Base-by-base conservation (phyloP, 2,888 invertebrate species). In the Drosophila parthenogenetica region DNA sequence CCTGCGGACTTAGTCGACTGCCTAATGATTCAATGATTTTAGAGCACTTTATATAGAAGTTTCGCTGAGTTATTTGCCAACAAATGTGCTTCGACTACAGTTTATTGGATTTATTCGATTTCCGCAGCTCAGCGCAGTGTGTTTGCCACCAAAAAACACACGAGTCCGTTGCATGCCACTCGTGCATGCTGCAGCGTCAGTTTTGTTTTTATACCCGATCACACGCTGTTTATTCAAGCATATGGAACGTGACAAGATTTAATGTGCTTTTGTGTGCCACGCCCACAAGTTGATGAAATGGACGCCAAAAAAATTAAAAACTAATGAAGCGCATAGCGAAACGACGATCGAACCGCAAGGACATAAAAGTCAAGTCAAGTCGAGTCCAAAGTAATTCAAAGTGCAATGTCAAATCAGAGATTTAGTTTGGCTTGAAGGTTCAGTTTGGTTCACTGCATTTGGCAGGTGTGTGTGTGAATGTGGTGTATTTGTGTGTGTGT, bases 261-360 rank as follows among this genome's bases (percentile, higher is more conserved):
- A 68, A 55, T 72, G 57, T 11, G 39, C 25, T 29, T 37, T 54
- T 14, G 58, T 13, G 40, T 29, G 2, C 25, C 14, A 16, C 32
- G 14, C 29, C 43, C 42, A 1, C 17, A 5, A 2, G 10, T 32
- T 54, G 64, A 62, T 67, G 51, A 46, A 35, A 53, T 65, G 51
- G 63, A 35, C 19, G 22, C 54, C 43, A 53, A 67, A 65, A 57
- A 69, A 81, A 85, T 74, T 82, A 74, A 87, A 70, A 68, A 74
- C 88, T 83, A 83, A 83, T 85, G 86, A 83, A 79, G 83, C 82
- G 65, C 50, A 69, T 10, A 59, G 50, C 63, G 46, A 46, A 37
- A 51, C 58, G 62, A 48, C 73, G 57, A 69, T 66, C 45, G 53
- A 57, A 42, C 55, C 40, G 16, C 72, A 77, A 45, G 40, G 66